Base-by-base conservation (phyloP, 2,113 vertebrate species). In the Pleuronectes platessa region DNA sequence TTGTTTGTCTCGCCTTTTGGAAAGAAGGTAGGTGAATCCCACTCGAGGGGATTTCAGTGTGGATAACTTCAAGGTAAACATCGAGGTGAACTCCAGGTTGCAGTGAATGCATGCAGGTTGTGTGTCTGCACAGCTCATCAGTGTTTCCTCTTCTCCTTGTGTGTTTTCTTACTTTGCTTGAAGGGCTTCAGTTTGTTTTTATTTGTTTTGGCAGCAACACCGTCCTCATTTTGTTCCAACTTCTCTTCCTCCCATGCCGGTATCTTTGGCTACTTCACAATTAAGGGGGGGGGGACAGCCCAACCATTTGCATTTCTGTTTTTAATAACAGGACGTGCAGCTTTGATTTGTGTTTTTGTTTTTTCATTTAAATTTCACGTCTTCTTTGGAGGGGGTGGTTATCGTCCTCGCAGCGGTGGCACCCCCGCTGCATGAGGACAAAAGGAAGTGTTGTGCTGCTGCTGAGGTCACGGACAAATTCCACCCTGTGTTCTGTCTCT, bases 21-120 rank as follows among this genome's bases (percentile, higher is more conserved):
- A 68, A 74, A 51, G 47, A 54, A 82, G 89, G 90, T 85, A 90
- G 76, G 92, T 83, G 79, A 82, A 76, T 81, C 31, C 61, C 40
- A 62, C 37, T 64, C 49, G 1, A 10, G 17, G 31, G 53, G 24
- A 14, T 63, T 63, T 54, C 68, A 9, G 62, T 64, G 54, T 68
- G 74, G 35, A 45, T 60, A 37, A 69, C 27, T 87, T 80, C n/a
- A 76, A 65, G 45, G 55, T 23, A 55, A 68, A 70, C 47, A 51
- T 6, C 47, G 59, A 68, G 45, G 55, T 23, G 61, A 68, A 70
- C 63, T 74, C 26, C 37, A 21, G 83, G 76, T 68, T 77, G 66
- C 54, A 53, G 66, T 82, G 60, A 71, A 71, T 78, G 55, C 62
- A 82, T 64, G 66, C 68, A 79, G 63, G 56, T 61, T 58, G 76